Evolutionary conservation across 2,888 invertebrate genomes (phyloP), one percentile per base, ranked within the genome.

Genomic region (Epinotia nisella): DNA sequence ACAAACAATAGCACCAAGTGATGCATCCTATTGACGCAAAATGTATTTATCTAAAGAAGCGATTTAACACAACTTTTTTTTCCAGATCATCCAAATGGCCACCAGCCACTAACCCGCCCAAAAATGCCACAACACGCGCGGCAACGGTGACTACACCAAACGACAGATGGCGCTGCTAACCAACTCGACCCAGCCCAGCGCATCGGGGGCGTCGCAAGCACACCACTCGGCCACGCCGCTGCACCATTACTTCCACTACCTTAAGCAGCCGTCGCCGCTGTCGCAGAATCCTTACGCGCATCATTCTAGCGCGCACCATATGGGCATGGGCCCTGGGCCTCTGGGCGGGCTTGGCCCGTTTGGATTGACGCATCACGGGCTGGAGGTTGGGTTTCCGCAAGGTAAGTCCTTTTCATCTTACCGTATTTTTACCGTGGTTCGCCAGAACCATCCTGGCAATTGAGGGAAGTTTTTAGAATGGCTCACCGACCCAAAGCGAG

Each of bases 171-270:
- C 94, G 85, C 83, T 94, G 83, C 83, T 94, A 77, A 92, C 93
- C 55, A 94, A 94, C 80, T 88, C 94, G 70, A 85, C 84, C 65
- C 66, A 71, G 72, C 72, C 72, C 17, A 68, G 67, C 73, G 87
- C 89, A 19, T 82, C 87, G 64, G 93, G 92, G 58, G 90, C 92
- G 73, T 86, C 90, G 0, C 92, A 91, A 77, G 91, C 92, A 55
- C 93, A 90, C 76, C 92, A 94, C 75, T 89, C 95, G 3, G 89
- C 95, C 75, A 95, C 95, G 72, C 94, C 94, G 4, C 86, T 93
- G 4, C 94, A 93, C 71, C 94, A 94, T 80, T 94, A 94, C 82
- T 95, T 94, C 83, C 95, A 94, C 72, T 95, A 95, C 78, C 86
- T 94, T 82, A 95, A 94, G 85, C 94, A 94, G 81, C 94, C 95